Base-by-base conservation (phyloP, 2,113 vertebrate species). In the Gasterosteus aculeatus region DNA sequence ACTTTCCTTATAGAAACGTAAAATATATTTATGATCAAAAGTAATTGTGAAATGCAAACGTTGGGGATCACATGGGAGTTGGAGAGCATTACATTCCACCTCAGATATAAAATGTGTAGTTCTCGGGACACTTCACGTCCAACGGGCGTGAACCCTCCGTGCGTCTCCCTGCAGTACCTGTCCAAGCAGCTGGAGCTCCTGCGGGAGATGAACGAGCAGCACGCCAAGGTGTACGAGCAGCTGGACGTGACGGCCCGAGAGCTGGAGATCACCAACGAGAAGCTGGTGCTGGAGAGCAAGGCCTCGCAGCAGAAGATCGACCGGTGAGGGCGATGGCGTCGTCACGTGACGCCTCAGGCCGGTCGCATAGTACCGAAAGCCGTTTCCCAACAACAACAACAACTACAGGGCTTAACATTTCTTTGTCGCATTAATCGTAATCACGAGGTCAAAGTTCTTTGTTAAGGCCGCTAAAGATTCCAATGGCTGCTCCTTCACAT, bases 161-260 rank as follows among this genome's bases (percentile, higher is more conserved):
- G 22, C 14, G 12, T 58, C n/a, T 54, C 42, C 51, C 62, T 49
- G 56, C 79, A 99, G 98, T 98, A 99, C 88, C 91, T 99, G 86
- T 95, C 96, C 90, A 99, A 98, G 87, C 98, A 99, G 86, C 90
- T 98, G 81, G 98, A 99, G 73, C 97, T 93, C 72, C 61, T 99
- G 79, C 88, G 98, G 60, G 97, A 97, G 14, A 95, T 99, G 95
- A 99, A 99, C 0, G 98, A 99, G 77, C 98, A 99, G 91, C 97
- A 99, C 0, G 97, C 97, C 0, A 99, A 99, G 77, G 97, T 99
- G 77, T 99, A 99, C 0, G 98, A 99, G 80, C 98, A 99, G 94
- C 92, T 99, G 93, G 98, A 99, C 53, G 93, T 97, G 85, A 97
- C 97, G 0, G 97, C 98, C 0, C 90, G 97, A 11, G 97, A 97